phyloP scores from a whole-genome alignment of 2,888 invertebrate genomes.

The Meiosimyza platycephala region DNA sequence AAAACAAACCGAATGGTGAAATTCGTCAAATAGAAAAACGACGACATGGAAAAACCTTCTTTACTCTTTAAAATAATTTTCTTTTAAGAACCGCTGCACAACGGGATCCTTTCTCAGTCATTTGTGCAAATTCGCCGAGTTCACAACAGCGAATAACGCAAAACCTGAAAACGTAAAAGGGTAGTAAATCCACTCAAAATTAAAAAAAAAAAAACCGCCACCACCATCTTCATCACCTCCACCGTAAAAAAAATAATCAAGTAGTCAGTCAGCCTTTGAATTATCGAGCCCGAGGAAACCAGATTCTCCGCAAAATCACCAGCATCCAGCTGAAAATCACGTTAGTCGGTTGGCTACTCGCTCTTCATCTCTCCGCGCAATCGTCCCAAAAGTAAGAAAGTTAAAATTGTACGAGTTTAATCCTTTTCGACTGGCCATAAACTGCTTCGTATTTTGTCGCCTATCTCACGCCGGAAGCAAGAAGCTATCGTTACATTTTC shows the following conservation, averaged over 20 bases:
- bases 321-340: too few relatives aligned
- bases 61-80: constrained; percentile 6
- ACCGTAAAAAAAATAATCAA: background rate
- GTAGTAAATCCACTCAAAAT: background rate
- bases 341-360: background rate
- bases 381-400: background rate
- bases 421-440: background rate
- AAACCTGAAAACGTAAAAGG: background rate
- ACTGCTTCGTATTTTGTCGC: constrained; percentile 2
- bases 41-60: background rate
- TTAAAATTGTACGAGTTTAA: too few relatives aligned
- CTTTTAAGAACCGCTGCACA: constrained; percentile 38
- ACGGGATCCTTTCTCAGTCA: constrained; percentile 38
- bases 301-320: too few relatives aligned
- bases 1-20: constrained; percentile 11
- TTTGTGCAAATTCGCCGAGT: constrained; percentile 42
- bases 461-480: constrained; percentile 17
- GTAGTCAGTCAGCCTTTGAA: too few relatives aligned
- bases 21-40: background rate
- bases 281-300: too few relatives aligned
- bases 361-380: background rate
- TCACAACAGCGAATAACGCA: constrained; percentile 30
- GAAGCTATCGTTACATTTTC: background rate
- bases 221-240: background rate
- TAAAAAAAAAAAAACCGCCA: background rate